phyloP scores from a whole-genome alignment of 2,888 invertebrate genomes.

The Altica lythri region DNA sequence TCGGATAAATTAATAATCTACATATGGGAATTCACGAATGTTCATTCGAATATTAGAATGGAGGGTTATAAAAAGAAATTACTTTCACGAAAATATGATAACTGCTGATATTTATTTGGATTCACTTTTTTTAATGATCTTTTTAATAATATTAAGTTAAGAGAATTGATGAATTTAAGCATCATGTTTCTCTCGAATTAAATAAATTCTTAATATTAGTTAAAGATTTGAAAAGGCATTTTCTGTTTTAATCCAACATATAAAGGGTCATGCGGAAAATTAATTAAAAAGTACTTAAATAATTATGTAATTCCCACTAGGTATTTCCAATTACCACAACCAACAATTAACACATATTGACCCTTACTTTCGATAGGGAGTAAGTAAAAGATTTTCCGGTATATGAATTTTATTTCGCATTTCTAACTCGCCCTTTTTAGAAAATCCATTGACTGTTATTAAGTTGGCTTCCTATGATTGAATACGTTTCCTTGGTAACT shows the following conservation, averaged over 20 bases:
- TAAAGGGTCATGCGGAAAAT: too few relatives aligned
- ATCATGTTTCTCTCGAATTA: too few relatives aligned
- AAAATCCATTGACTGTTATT: conserved; percentile 18
- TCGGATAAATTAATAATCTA: conserved; percentile 30
- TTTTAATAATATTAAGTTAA: background rate
- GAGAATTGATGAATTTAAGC: too few relatives aligned
- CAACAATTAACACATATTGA: too few relatives aligned
- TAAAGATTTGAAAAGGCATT: too few relatives aligned
- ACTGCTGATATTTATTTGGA: conserved; percentile 7
- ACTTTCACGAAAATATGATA: conserved; percentile 9
- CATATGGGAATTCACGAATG: conserved; percentile 24
- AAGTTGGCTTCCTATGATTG: conserved; percentile 24
- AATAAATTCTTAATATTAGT: too few relatives aligned
- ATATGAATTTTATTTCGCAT: conserved; percentile 12
- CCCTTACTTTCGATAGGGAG: too few relatives aligned
- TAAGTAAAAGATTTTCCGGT: conserved; percentile 15
- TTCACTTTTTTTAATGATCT: background rate
- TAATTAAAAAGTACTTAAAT: too few relatives aligned
- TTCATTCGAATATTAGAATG: conserved; percentile 21
- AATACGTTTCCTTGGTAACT: conserved; percentile 27
- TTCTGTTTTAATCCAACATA: too few relatives aligned
- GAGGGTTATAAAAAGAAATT: conserved; percentile 20
- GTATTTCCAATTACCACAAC: too few relatives aligned
- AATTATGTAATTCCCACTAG: too few relatives aligned
- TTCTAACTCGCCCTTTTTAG: conserved; percentile 3